Evolutionary conservation across 2,888 invertebrate genomes (phyloP), one percentile per base, ranked within the genome.

Genomic region (Heliconius ismenius): DNA sequence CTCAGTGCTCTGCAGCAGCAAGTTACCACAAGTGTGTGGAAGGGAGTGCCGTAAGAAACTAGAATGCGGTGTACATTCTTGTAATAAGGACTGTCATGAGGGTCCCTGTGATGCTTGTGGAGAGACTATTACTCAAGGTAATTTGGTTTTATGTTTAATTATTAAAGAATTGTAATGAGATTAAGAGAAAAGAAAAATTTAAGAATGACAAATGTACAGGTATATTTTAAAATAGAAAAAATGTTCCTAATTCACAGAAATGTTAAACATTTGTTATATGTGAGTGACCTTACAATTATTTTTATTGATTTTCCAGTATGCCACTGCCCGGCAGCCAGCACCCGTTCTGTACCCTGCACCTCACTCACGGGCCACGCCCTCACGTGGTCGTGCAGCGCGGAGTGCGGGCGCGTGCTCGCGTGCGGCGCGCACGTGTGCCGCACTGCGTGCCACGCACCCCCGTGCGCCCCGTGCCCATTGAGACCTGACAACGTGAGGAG

Each of bases 371-470:
- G 82, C 1, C 82, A 81, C 76, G 60, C 82, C 0, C 92, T 90
- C 28, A 80, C 85, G 1, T 89, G 91, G 58, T 24, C 88, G 76
- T 93, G 93, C 86, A 84, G 88, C 58, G 80, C 79, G 32, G 87
- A 86, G 74, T 65, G 73, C 81, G 60, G 76, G 74, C 96, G 97
- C 86, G 96, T 96, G 76, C 95, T 99, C 65, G 95, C 96, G 78
- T 99, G 99, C 92, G 98, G 98, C 75, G 96, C 96, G 82, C 99
- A 99, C 92, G 96, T 96, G 82, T 99, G 99, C 89, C 95, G 97
- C 82, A 96, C 96, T 81, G 95, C 95, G 1, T 99, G 99, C 92
- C 99, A 99, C 91, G 95, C 96, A 82, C 98, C 98, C 83, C 96
- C 96, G 77, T 98, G 98, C 88, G 93, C 92, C 7, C 95, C 96